Conservation (phyloP, 2,797 vertebrate species). For the Danio albolineatus region DNA sequence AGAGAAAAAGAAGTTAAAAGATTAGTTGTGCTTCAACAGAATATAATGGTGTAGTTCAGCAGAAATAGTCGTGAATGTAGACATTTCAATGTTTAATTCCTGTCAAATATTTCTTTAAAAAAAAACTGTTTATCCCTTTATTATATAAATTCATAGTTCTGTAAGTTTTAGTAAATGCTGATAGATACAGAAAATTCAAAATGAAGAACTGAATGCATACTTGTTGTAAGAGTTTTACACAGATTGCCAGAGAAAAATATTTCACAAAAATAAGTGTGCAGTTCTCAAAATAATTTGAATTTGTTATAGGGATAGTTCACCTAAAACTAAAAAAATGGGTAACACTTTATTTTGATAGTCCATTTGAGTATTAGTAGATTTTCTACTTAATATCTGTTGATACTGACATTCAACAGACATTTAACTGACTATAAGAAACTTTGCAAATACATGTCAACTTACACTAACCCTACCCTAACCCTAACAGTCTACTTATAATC, state of each 20-base stretch:
- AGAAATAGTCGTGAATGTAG: background rate
- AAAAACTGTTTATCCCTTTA: background rate
- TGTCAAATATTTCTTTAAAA: background rate
- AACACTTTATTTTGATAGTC: too few species aligned
- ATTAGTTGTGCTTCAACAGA: slow-evolving; percentile 16
- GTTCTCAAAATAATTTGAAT: background rate
- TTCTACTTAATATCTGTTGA: too few species aligned
- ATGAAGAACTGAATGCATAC: background rate
- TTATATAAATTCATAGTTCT: background rate
- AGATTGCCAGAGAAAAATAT: background rate
- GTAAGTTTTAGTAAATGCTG: background rate
- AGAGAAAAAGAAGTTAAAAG: slow-evolving; percentile 43
- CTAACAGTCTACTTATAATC: too few species aligned
- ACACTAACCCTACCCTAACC: too few species aligned
- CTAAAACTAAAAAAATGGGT: too few species aligned
- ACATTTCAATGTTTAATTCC: background rate
- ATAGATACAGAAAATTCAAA: background rate
- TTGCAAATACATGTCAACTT: too few species aligned
- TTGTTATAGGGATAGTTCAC: too few species aligned
- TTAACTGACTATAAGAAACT: too few species aligned
- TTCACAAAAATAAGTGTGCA: background rate
- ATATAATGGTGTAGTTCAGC: background rate
- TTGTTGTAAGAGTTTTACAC: background rate
- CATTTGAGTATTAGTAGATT: too few species aligned
- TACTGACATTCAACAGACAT: too few species aligned